Conservation (phyloP, 2,797 vertebrate species). For the Paramormyrops hopkinsi region DNA sequence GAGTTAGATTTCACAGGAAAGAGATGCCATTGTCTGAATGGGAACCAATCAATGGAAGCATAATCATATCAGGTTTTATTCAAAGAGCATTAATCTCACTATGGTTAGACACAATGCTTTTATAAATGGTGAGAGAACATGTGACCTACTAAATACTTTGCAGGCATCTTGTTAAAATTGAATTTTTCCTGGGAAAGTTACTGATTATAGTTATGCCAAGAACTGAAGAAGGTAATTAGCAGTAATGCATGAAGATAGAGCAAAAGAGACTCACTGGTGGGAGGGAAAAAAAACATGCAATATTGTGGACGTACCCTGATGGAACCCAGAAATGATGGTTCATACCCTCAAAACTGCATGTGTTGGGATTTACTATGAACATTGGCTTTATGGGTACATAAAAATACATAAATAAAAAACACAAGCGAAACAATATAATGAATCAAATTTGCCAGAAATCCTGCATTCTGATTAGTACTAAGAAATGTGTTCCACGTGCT, state of each 20-base stretch:
- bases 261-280: neutral
- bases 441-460: neutral
- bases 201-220: conserved; percentile 6
- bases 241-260: neutral
- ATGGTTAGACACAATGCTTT: neutral
- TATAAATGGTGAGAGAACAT: neutral
- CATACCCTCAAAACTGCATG: neutral
- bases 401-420: neutral
- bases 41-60: neutral
- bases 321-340: neutral
- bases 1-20: neutral
- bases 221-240: neutral
- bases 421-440: neutral
- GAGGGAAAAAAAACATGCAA: neutral
- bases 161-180: neutral
- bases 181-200: neutral
- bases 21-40: neutral
- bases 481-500: neutral
- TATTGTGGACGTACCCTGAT: neutral
- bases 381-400: neutral
- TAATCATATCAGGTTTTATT: conserved; percentile 1
- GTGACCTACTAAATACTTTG: neutral
- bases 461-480: neutral
- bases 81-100: neutral
- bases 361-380: neutral